Base-by-base conservation (phyloP, 2,113 vertebrate species). In the Lasiurus borealis region DNA sequence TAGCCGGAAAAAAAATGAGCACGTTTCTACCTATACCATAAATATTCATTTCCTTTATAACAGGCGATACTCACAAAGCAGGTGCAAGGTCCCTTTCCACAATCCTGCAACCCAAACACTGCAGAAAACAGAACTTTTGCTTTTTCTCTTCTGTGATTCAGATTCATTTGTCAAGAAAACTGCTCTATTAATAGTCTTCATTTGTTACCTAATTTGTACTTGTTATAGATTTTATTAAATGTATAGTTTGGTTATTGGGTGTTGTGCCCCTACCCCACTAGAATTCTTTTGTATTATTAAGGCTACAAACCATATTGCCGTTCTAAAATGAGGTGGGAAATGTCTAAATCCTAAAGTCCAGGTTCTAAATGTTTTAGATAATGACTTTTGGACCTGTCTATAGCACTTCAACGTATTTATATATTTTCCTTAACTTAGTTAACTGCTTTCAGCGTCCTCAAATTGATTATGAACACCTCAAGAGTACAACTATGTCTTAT, bases 391-490 rank as follows among this genome's bases (percentile, higher is more conserved):
- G 2, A 27, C 48, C 76, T 88, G 14, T 90, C 29, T 93, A 62
- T 81, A 73, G 25, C 50, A 72, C 64, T 92, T 84, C 11, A 88
- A 94, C 15, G 31, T 80, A 91, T 27, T 88, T 90, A 62, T n/a
- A 76, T 46, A 52, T 93, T 93, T 84, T 66, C 83, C 59, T 88
- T 76, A 31, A 68, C 40, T 90, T 72, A 7, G 54, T 90, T 86
- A 80, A 76, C 54, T 81, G 8, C 85, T 77, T 93, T 88, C 15
- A 34, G 15, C 12, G 75, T 88, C 92, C 64, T 93, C 64, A 83
- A 84, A 40, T 90, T 92, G 57, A 84, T 90, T 90, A 95, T 75
- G 91, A 93, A 59, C 9, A 19, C 54, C 34, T 86, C 46, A 78
- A 68, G 40, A 85, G 14, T 36, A 95, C 29, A 94, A 78, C 54